Conservation (phyloP, 1,140 invertebrate genomes). For the Caligus rogercresseyi region DNA sequence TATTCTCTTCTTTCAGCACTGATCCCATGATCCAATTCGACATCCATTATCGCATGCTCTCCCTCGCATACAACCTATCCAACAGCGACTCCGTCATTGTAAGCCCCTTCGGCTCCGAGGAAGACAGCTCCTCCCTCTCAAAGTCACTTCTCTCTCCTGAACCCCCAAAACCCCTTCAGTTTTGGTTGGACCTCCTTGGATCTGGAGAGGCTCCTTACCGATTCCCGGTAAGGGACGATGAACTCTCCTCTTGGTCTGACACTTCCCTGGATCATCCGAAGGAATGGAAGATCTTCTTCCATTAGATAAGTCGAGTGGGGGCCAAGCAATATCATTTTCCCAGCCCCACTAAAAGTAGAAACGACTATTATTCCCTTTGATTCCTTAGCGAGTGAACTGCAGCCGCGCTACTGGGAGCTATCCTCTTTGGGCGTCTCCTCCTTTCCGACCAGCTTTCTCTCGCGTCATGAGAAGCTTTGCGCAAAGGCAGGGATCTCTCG, state of each 20-base stretch:
- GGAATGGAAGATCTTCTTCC: neutral
- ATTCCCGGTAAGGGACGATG: neutral
- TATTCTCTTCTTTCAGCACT: neutral
- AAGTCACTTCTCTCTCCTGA: neutral
- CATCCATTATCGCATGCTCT: neutral
- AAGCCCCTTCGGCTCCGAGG: neutral
- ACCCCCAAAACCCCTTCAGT: neutral
- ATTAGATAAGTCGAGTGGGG: neutral
- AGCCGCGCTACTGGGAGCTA: neutral
- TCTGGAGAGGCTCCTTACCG: neutral
- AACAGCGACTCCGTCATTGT: neutral
- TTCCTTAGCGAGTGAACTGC: neutral
- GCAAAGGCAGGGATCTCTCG: neutral
- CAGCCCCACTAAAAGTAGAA: neutral
- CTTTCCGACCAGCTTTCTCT: neutral
- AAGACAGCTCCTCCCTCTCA: neutral
- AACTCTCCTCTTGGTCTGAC: constrained; percentile 4
- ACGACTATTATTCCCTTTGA: neutral
- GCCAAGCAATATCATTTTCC: neutral
- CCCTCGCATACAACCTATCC: neutral
- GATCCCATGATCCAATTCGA: neutral
- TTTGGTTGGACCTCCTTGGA: neutral
- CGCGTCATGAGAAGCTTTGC: neutral
- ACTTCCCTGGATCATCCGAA: neutral
- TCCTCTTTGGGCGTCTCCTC: neutral